Conservation (phyloP, 2,797 vertebrate genomes). For the Lepus oiostolus region DNA sequence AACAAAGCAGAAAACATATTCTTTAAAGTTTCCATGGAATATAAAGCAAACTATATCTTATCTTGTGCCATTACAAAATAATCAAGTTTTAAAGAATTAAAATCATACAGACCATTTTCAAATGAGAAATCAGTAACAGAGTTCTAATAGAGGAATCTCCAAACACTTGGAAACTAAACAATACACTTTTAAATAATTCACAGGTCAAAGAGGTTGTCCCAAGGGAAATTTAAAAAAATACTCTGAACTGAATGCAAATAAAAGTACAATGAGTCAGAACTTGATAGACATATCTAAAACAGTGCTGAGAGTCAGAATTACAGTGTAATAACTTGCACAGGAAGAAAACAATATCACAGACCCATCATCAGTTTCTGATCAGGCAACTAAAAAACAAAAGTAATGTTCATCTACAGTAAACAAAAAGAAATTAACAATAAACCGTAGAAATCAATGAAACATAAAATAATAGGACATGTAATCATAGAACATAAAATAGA, state of each 20-base stretch:
- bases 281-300: neutral
- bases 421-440: neutral
- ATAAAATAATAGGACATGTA: neutral
- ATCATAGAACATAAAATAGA: neutral
- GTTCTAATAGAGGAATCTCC: neutral
- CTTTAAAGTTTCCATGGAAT: neutral
- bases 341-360: neutral
- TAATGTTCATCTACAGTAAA: neutral
- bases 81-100: neutral
- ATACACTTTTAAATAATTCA: neutral
- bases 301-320: neutral
- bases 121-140: neutral
- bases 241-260: neutral
- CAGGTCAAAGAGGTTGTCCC: neutral
- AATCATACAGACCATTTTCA: neutral
- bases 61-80: neutral
- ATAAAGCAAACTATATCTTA: neutral
- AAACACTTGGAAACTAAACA: neutral
- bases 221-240: neutral
- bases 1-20: neutral
- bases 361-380: neutral
- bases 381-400: neutral
- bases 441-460: neutral
- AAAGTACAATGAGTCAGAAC: neutral
- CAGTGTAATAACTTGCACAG: neutral